Evolutionary conservation across 2,888 invertebrate genomes (phyloP).

Genomic region (Xylocampa areola): DNA sequence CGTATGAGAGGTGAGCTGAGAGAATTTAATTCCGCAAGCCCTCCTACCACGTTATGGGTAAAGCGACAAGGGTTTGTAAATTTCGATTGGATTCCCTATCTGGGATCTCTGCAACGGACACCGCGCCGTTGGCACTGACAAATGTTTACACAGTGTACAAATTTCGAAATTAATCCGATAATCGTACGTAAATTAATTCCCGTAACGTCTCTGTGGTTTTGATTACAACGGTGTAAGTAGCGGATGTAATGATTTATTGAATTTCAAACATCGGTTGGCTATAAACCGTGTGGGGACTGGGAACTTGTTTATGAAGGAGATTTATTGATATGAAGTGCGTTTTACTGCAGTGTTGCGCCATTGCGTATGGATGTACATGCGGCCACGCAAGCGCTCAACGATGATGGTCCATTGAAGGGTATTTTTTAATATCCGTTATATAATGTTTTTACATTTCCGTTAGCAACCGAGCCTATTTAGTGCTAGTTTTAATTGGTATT

Average conservation of each 20-base stretch:
- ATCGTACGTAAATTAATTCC: slow-evolving; percentile 76
- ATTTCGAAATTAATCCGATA: slow-evolving; percentile 84
- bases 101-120: slow-evolving; percentile 83
- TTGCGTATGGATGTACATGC: slow-evolving; percentile 61
- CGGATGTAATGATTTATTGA: slow-evolving; percentile 85
- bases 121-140: slow-evolving; percentile 78
- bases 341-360: slow-evolving; percentile 74
- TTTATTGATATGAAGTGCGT: slow-evolving; percentile 77
- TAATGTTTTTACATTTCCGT: no score
- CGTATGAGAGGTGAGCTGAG: slow-evolving; percentile 55
- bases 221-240: slow-evolving; percentile 75
- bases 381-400: slow-evolving; percentile 47
- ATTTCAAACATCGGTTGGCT: slow-evolving; percentile 79
- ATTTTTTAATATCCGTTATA: slow-evolving; percentile 36
- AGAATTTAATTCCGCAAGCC: slow-evolving; percentile 85
- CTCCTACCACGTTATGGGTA: slow-evolving; percentile 87
- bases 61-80: slow-evolving; percentile 88
- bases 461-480: no score
- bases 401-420: slow-evolving; percentile 45
- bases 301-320: slow-evolving; percentile 78
- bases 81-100: slow-evolving; percentile 87
- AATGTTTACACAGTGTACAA: slow-evolving; percentile 85
- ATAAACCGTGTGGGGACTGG: slow-evolving; percentile 74
- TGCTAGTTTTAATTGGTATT: no score
- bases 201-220: slow-evolving; percentile 66